These are phyloP conservation scores for Aporophyla nigra DNA, from an alignment of 2,888 invertebrate species.

Conservation along the genomic window DNA sequence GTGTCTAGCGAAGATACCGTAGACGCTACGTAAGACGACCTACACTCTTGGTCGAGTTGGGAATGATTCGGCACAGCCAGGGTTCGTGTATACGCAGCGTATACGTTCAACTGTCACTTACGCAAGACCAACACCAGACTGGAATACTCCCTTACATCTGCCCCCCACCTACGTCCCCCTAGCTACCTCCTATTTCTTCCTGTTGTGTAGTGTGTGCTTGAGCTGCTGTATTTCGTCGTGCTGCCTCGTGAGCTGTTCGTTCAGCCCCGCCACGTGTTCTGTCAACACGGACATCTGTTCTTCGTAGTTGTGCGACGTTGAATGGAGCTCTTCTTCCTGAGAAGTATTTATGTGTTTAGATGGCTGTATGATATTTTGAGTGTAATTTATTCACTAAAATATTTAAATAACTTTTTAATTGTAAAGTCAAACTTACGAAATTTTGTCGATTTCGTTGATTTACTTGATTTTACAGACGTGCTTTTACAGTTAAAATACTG, in stretches of 20 bases:
- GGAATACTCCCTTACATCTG: too few relatives aligned
- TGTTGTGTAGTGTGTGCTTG: constrained; percentile 90
- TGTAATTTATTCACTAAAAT: not conserved
- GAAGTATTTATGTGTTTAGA: not conserved
- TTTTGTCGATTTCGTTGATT: too few relatives aligned
- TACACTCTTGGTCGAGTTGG: not conserved
- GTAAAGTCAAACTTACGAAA: too few relatives aligned
- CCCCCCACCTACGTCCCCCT: not conserved
- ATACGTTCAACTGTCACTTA: not conserved
- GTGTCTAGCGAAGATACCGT: not conserved
- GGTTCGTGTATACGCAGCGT: not conserved
- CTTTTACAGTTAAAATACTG: too few relatives aligned
- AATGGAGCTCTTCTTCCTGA: constrained; percentile 92
- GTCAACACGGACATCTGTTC: constrained; percentile 92
- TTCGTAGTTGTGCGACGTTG: constrained; percentile 92
- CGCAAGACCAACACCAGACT: not conserved
- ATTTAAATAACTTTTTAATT: too few relatives aligned
- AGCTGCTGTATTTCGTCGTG: constrained; percentile 95
- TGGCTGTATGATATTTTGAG: not conserved
- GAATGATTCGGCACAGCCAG: not conserved
- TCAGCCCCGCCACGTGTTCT: constrained; percentile 92
- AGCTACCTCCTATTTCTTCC: constrained; percentile 82
- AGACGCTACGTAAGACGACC: not conserved
- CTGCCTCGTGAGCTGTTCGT: constrained; percentile 95
- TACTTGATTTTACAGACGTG: too few relatives aligned